A percentile compares a stretch with the other conserved stretches of the same genome.
phyloP scores from a whole-genome alignment of 2,888 invertebrate genomes.

The Lasioglossum marginatum region DNA sequence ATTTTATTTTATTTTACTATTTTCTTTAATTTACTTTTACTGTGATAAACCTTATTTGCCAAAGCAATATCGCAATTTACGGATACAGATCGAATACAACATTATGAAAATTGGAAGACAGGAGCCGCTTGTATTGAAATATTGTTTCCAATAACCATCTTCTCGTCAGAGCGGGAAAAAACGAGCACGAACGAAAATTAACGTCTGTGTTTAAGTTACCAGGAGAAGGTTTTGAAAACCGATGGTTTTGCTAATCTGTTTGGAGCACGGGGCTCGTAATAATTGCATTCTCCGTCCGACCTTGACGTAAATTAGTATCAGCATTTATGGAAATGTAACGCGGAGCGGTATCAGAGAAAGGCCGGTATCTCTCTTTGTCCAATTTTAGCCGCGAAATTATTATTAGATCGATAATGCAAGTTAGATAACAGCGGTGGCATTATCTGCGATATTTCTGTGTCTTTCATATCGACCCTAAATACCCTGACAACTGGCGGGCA shows the following conservation, averaged over 20 bases:
- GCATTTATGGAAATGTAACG: background rate
- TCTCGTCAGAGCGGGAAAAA: background rate
- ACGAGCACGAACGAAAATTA: background rate
- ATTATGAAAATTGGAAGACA: background rate
- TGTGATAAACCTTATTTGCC: background rate
- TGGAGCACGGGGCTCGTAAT: background rate
- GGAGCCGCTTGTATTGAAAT: background rate
- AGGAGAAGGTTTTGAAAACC: background rate
- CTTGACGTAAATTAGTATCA: background rate
- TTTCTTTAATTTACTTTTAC: background rate
- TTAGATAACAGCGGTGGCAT: background rate
- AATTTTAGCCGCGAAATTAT: constrained; percentile 22
- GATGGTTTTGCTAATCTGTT: background rate
- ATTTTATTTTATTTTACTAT: too few relatives aligned
- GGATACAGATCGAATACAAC: background rate
- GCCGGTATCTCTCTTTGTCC: background rate
- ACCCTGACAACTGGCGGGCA: background rate
- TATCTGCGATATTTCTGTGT: constrained; percentile 21
- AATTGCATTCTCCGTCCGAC: background rate
- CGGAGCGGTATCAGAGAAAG: background rate
- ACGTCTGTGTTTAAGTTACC: background rate
- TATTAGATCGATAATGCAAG: constrained; percentile 4
- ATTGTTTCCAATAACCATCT: background rate
- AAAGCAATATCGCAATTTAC: background rate
- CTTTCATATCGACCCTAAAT: background rate